Evolutionary conservation across 1,140 invertebrate genomes (phyloP), one percentile per base, ranked within the genome.

Genomic region (Rhopalosiphum maidis): DNA sequence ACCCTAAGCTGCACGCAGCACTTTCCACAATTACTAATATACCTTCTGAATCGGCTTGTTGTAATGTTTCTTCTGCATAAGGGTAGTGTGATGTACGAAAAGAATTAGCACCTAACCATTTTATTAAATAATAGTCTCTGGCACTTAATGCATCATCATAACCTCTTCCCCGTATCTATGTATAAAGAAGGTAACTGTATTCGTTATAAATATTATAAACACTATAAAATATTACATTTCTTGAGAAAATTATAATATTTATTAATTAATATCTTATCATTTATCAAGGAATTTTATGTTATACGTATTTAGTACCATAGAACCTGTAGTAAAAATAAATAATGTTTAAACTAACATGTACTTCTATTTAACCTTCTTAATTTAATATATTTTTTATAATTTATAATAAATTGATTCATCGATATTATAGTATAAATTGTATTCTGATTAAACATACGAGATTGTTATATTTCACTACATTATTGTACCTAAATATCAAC

Each of bases 11-110:
- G 23, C 99, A 98, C 88, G 98, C 98, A 1, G 99, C 99, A 95
- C 98, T 98, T 95, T 99, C 99, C 94, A 99, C 97, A 94, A 99
- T 99, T 35, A 99, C 97, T 95, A 99, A 98, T 94, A 99, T 98
- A 60, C 99, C 99, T 94, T 98, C 96, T 94, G 97, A 96, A 95
- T 99, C 99, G 41, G 99, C 98, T 95, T 98, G 96, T 95, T 99
- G 98, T 96, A 99, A 98, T 60, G 99, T 97, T 96, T 99, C 99
- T 95, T 99, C 99, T 6, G 98, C 98, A 95, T 99, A 99, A 11
- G 99, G 99, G 96, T 99, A 99, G 95, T 99, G 99, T 1, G 99
- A 99, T 0, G 99, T 99, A 41, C 99, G 96, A 95, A 99, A 99
- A 30, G 97, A 97, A 96, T 99, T 99, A 8, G 98, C 98, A 5